Evolutionary conservation across 1,140 invertebrate genomes (phyloP).

Genomic region (Cardiocondyla obscurior): DNA sequence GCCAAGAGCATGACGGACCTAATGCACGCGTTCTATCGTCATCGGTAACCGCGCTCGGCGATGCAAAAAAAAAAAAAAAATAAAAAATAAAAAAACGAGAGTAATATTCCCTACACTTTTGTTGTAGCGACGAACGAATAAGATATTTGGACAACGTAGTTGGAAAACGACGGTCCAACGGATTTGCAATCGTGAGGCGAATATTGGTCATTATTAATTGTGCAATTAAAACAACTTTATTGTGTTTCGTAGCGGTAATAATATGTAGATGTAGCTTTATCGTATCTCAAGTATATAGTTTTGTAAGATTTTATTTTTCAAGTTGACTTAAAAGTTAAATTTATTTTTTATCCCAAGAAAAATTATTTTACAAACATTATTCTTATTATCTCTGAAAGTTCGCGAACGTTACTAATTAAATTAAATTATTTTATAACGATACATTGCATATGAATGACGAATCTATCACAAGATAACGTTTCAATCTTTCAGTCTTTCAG

Average conservation of each 20-base stretch:
- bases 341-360: neutral
- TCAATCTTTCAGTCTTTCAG: neutral
- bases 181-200: neutral
- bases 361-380: neutral
- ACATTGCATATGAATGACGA: neutral
- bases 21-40: neutral
- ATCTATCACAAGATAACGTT: neutral
- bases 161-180: neutral
- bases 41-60: neutral
- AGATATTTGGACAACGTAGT: neutral
- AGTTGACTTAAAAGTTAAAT: neutral
- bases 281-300: too few relatives aligned
- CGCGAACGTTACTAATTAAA: neutral
- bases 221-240: neutral
- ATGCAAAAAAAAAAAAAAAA: constrained; percentile 21
- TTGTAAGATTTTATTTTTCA: neutral
- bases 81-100: too few relatives aligned
- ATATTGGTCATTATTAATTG: neutral
- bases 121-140: neutral
- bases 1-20: neutral
- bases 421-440: neutral
- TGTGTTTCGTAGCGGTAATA: too few relatives aligned
- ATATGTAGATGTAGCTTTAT: neutral
- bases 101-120: neutral
- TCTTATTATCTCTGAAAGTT: neutral